Conservation (phyloP, 2,888 invertebrate species). For the Heliothis peltigera region DNA sequence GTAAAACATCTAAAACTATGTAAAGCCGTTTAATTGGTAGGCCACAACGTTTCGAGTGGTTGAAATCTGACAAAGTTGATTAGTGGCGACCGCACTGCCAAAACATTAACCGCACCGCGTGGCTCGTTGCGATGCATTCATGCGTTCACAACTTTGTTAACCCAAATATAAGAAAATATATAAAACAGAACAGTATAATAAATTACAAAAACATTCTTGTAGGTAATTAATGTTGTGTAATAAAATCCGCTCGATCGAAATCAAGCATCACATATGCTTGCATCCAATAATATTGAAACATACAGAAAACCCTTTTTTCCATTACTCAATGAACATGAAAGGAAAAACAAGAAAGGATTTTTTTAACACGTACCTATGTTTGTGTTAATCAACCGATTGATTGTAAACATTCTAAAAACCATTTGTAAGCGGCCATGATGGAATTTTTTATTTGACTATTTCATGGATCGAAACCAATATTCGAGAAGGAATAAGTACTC, state of each 20-base stretch:
- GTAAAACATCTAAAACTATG: conserved; percentile 1
- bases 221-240: no score
- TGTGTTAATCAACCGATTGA: conserved; percentile 4
- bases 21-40: conserved; percentile 4
- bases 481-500: conserved; percentile 3
- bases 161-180: not conserved
- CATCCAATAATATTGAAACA: no score
- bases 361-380: not conserved
- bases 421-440: conserved; percentile 1
- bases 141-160: not conserved
- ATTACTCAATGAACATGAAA: no score
- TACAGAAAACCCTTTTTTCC: no score
- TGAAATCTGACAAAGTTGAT: conserved; percentile 16
- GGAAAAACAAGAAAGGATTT: no score
- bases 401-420: conserved; percentile 12
- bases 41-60: conserved; percentile 7
- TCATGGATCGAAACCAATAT: not conserved
- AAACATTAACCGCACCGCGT: conserved; percentile 19
- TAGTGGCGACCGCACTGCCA: conserved; percentile 34
- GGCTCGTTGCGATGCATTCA: not conserved
- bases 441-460: not conserved
- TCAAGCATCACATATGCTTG: no score
- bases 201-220: no score
- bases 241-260: no score
- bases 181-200: not conserved